Percentiles rank a stretch among this genome's conserved stretches.
phyloP scores from a whole-genome alignment of 2,888 invertebrate genomes.

The Xanthorhoe designata region DNA sequence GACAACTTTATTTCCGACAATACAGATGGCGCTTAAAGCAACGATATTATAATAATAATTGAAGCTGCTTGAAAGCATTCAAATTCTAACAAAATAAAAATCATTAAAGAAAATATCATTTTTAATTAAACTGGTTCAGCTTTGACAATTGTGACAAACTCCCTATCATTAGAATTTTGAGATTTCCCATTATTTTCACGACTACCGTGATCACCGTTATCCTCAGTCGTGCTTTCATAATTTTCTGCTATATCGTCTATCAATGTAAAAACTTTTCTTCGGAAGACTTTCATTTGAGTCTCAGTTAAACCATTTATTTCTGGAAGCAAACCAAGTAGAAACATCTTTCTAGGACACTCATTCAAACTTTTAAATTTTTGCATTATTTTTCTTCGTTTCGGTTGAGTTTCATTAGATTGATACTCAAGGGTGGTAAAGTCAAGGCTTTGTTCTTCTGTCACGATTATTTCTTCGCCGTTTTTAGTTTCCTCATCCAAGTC shows the following conservation, averaged over 20 bases:
- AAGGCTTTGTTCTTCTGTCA: constrained; percentile 24
- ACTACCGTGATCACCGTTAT: background rate
- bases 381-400: constrained; percentile 35
- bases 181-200: background rate
- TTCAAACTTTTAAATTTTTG: constrained; percentile 8
- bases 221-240: constrained; percentile 3
- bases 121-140: constrained; percentile 32
- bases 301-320: constrained; percentile 57
- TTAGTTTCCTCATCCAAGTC: constrained; percentile 52
- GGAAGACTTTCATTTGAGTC: constrained; percentile 57
- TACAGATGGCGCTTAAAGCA: background rate
- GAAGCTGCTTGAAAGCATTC: no score
- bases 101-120: background rate
- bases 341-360: constrained; percentile 51
- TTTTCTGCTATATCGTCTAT: constrained; percentile 53
- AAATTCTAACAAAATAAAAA: background rate
- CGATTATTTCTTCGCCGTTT: constrained; percentile 20
- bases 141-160: constrained; percentile 29
- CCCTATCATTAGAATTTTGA: constrained; percentile 3
- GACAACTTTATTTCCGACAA: background rate
- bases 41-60: no score
- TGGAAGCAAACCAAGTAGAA: constrained; percentile 56
- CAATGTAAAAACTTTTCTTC: constrained; percentile 55
- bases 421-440: constrained; percentile 25
- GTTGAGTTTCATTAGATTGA: constrained; percentile 28